Evolutionary conservation across 2,113 vertebrate genomes (phyloP).

Genomic region (Gulo gulo): DNA sequence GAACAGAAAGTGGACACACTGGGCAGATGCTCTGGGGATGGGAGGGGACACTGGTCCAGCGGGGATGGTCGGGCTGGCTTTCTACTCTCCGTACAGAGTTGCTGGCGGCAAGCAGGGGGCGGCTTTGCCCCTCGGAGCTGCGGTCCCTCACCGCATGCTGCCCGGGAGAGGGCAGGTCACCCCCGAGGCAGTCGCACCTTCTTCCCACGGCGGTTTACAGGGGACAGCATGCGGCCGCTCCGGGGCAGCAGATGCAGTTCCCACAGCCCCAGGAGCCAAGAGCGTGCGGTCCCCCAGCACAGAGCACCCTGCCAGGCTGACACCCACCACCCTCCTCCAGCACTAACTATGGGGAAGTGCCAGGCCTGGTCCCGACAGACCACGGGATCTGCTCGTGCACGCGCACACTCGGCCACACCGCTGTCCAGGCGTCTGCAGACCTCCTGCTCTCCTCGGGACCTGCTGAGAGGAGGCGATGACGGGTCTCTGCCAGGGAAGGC

Average conservation of each 20-base stretch:
- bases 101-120: background rate
- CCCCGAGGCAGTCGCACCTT: too few relatives aligned
- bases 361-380: background rate
- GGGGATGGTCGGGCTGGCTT: too few relatives aligned
- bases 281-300: background rate
- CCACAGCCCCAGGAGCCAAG: too few relatives aligned
- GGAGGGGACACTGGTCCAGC: background rate
- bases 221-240: too few relatives aligned
- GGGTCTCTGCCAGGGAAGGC: background rate
- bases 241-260: background rate
- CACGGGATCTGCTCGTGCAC: too few relatives aligned
- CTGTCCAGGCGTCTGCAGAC: fast-evolving
- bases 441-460: background rate
- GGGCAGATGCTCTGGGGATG: background rate
- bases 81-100: background rate
- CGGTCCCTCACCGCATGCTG: too few relatives aligned
- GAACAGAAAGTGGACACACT: background rate
- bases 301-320: background rate
- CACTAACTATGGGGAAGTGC: fast-evolving
- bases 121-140: background rate
- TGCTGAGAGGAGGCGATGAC: too few relatives aligned
- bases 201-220: too few relatives aligned
- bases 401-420: background rate
- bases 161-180: too few relatives aligned
- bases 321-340: too few relatives aligned